A percentile compares a stretch with the other conserved stretches of the same genome.
Conservation (phyloP, 35 echinoderm and acorn worm species). For the Acanthaster planci region DNA sequence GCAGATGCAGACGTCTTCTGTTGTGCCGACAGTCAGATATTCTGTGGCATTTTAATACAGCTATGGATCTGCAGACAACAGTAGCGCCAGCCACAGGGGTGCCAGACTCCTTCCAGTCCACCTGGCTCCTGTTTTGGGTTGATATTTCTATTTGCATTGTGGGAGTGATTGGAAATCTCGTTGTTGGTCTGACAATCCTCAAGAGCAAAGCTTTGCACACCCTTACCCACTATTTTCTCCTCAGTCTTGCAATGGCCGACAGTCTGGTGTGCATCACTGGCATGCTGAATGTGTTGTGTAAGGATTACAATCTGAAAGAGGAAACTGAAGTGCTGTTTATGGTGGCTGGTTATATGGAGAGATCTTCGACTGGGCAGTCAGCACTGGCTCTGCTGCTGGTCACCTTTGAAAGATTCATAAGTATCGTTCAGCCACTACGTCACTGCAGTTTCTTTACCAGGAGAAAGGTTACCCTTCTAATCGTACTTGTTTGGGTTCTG, state of each 20-base stretch:
- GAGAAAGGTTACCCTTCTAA: neutral
- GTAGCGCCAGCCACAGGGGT: too few species aligned
- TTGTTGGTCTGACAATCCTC: neutral
- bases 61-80: too few species aligned
- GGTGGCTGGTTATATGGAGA: neutral
- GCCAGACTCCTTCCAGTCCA: neutral
- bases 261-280: too few species aligned
- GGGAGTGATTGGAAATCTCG: neutral
- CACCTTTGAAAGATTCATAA: neutral
- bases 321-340: too few species aligned
- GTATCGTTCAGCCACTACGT: neutral
- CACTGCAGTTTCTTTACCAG: neutral
- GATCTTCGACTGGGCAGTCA: neutral
- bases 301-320: too few species aligned
- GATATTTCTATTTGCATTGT: neutral
- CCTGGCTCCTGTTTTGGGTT: neutral
- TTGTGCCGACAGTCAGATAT: too few species aligned
- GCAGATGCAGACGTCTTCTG: too few species aligned
- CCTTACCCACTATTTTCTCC: conserved; percentile 10
- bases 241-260: neutral
- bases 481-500: neutral
- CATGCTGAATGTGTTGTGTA: too few species aligned
- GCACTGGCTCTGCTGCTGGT: neutral
- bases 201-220: neutral
- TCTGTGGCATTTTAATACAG: too few species aligned